These are phyloP conservation scores for Epirrhoe tristata DNA, from an alignment of 2,888 invertebrate species.

Conservation along the genomic window DNA sequence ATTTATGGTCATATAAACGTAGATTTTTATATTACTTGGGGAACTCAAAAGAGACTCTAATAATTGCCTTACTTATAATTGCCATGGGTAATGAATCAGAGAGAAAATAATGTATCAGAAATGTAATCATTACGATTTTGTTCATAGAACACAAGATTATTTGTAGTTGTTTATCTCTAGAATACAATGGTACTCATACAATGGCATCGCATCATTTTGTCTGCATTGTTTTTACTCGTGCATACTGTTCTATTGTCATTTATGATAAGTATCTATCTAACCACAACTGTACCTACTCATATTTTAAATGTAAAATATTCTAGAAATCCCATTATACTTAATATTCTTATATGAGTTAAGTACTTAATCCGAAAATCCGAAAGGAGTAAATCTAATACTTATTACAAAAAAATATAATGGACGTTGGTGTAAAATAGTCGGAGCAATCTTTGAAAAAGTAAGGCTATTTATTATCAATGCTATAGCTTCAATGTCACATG, in stretches of 20 bases:
- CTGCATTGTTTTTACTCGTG: slow-evolving; percentile 44
- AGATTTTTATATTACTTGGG: too few species aligned
- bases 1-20: too few species aligned
- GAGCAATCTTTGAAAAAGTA: slow-evolving; percentile 44
- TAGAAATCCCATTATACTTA: neutral
- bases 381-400: neutral
- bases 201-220: slow-evolving; percentile 39
- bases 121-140: slow-evolving; percentile 17
- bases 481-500: slow-evolving; percentile 60
- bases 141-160: slow-evolving; percentile 23
- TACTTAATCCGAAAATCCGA: too few species aligned
- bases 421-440: slow-evolving; percentile 10
- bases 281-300: neutral
- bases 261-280: neutral
- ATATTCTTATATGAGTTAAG: too few species aligned
- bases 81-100: slow-evolving; percentile 1
- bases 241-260: slow-evolving; percentile 25
- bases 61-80: neutral
- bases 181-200: slow-evolving; percentile 44
- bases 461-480: slow-evolving; percentile 45
- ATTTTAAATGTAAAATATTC: neutral
- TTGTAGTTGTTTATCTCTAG: slow-evolving; percentile 38
- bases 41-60: too few species aligned
- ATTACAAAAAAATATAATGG: slow-evolving; percentile 8
- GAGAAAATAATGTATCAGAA: slow-evolving; percentile 12